Evolutionary conservation across 64 coral and sea anemone species (phyloP).

Genomic region (Dendronephthya gigantea): DNA sequence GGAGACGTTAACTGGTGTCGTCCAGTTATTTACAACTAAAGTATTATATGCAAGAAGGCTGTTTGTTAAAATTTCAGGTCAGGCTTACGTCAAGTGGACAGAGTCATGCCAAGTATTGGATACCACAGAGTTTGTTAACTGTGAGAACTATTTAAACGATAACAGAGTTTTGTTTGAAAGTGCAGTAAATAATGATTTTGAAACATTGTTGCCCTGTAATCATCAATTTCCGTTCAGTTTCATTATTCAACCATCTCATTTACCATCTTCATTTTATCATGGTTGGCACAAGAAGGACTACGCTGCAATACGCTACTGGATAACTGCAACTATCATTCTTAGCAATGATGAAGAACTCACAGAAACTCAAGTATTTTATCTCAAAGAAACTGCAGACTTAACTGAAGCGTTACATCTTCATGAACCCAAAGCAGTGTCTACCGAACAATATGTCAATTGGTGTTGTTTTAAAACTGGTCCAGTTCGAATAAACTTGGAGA

Average conservation of each 20-base stretch:
- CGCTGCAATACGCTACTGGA: too few species aligned
- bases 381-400: too few species aligned
- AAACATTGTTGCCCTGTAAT: not conserved
- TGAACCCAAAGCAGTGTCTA: too few species aligned
- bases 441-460: too few species aligned
- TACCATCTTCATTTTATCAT: not conserved
- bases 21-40: not conserved
- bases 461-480: not conserved
- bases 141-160: not conserved
- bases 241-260: not conserved
- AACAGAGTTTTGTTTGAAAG: not conserved
- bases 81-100: not conserved
- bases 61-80: not conserved
- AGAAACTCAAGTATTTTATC: too few species aligned
- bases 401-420: too few species aligned
- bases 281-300: too few species aligned
- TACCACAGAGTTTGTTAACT: not conserved
- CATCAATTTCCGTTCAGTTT: not conserved
- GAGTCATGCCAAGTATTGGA: not conserved
- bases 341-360: too few species aligned
- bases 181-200: not conserved
- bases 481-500: not conserved
- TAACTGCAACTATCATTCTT: too few species aligned
- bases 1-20: not conserved
- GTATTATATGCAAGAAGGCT: not conserved